Evolutionary conservation across 2,113 vertebrate species (phyloP), one percentile per base, ranked within the genome.

Genomic region (Romanogobio albipinnatus): DNA sequence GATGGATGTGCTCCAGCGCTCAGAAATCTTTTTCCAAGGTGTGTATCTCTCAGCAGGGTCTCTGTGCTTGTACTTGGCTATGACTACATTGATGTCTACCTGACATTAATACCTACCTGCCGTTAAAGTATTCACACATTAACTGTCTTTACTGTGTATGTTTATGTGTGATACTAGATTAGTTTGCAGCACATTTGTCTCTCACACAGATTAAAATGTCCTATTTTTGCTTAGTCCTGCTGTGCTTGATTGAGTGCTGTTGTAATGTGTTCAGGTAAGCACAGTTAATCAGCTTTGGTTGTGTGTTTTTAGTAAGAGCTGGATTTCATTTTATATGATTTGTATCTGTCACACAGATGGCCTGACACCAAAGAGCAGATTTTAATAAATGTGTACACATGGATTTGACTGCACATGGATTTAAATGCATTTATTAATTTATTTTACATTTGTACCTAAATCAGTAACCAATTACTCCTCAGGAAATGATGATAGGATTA

Each of bases 381-480:
- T 92, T 92, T 92, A 89, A 93, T 93, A 95, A 92, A 93, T 95
- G 93, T 92, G 89, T 90, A 91, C 92, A 90, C 94, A 95, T 90
- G 90, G 90, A 92, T 94, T 84, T 93, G 89, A 93, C 90, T 53
- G 15, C 15, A 53, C 17, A 53, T 53, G 15, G 15, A 91, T 90
- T 91, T 90, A 39, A 70, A 9, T 39, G 39, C 39, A 39, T 39
- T 1, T 39, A 7, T 39, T 39, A 0, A 39, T 39, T 71, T 9
- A n/a, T 92, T 78, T 73, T 17, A 43, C 1, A 74, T 82, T 64
- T 76, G n/a, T 68, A 87, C 81, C 85, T 84, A 89, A 93, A 94
- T 92, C 91, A 92, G 51, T 22, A 75, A 51, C 73, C 9, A 9
- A 39, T 51, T 29, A 53, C 15, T 51, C 4, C 17, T 33, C 7